Percentiles rank a stretch among this genome's conserved stretches.
These are phyloP conservation scores for Tachycineta bicolor DNA, from an alignment of 2,113 vertebrate genomes.

Conservation along the genomic window DNA sequence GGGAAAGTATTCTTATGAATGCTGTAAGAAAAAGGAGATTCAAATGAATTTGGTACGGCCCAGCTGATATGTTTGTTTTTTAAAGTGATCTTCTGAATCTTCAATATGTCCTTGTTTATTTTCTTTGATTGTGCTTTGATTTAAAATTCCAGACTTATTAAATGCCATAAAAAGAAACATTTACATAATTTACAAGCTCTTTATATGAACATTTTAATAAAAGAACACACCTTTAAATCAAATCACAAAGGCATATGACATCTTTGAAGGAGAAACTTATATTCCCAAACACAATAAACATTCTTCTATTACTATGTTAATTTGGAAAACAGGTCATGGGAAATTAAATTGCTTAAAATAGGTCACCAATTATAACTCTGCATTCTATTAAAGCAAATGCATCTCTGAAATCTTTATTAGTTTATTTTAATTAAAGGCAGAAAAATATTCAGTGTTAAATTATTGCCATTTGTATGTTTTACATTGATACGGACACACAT, in stretches of 20 bases:
- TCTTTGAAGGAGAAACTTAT: constrained; percentile 59
- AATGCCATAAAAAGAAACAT: constrained; percentile 55
- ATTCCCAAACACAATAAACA: constrained; percentile 63
- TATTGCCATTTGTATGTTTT: constrained; percentile 45
- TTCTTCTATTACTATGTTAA: constrained; percentile 72
- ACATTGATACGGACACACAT: neutral
- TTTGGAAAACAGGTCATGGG: constrained; percentile 81
- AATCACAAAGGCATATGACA: constrained; percentile 60
- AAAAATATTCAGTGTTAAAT: constrained; percentile 58
- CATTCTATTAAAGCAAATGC: constrained; percentile 73
- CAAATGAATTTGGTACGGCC: neutral
- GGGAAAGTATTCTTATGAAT: neutral
- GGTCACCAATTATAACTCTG: constrained; percentile 78
- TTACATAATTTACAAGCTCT: constrained; percentile 31
- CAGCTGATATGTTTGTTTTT: neutral
- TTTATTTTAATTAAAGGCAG: constrained; percentile 75
- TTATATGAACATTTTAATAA: constrained; percentile 42
- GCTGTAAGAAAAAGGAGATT: neutral
- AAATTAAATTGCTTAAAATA: constrained; percentile 84
- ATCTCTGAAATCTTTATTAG: constrained; percentile 75
- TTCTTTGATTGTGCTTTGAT: constrained; percentile 68
- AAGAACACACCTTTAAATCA: constrained; percentile 57
- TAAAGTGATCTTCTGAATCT: constrained; percentile 6
- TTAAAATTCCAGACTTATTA: constrained; percentile 62
- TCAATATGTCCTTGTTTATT: constrained; percentile 45